phyloP scores from a whole-genome alignment of 2,113 vertebrate genomes.

The Anguilla rostrata region DNA sequence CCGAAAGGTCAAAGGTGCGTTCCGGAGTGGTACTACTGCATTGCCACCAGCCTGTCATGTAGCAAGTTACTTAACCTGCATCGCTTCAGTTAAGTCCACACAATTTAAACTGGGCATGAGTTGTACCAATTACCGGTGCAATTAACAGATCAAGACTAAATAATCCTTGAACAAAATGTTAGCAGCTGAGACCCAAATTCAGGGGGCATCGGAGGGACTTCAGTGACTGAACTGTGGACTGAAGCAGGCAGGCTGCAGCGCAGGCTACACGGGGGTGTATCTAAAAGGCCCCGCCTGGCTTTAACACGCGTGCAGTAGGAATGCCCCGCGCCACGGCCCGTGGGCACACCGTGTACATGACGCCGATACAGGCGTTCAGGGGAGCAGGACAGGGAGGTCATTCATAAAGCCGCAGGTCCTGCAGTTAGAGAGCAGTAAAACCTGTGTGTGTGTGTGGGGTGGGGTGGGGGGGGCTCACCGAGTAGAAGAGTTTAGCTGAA shows the following conservation, averaged over 20 bases:
- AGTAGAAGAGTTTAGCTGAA: slow-evolving; percentile 95
- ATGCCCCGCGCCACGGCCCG: neutral
- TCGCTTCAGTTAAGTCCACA: too few relatives aligned
- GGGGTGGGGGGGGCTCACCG: slow-evolving; percentile 74
- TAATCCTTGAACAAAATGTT: neutral
- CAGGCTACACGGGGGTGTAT: too few relatives aligned
- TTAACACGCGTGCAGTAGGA: neutral
- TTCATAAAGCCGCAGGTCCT: neutral
- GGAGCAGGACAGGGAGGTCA: neutral
- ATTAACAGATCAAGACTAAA: neutral
- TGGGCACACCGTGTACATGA: neutral
- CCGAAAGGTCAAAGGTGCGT: too few relatives aligned
- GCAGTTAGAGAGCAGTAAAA: neutral
- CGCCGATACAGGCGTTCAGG: neutral
- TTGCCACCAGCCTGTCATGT: too few relatives aligned
- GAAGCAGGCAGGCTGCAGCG: too few relatives aligned
- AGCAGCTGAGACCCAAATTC: neutral
- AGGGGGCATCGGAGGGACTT: too few relatives aligned
- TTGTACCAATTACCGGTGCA: too few relatives aligned
- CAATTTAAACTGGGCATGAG: too few relatives aligned
- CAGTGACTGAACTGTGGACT: too few relatives aligned
- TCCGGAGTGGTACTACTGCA: too few relatives aligned
- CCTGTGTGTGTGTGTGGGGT: neutral
- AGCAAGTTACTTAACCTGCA: too few relatives aligned
- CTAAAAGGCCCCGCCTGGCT: neutral